A percentile compares a stretch with the other conserved stretches of the same genome.
These are phyloP conservation scores for Malacoctenus gilli DNA, from an alignment of 2,797 vertebrate species.

Conservation along the genomic window DNA sequence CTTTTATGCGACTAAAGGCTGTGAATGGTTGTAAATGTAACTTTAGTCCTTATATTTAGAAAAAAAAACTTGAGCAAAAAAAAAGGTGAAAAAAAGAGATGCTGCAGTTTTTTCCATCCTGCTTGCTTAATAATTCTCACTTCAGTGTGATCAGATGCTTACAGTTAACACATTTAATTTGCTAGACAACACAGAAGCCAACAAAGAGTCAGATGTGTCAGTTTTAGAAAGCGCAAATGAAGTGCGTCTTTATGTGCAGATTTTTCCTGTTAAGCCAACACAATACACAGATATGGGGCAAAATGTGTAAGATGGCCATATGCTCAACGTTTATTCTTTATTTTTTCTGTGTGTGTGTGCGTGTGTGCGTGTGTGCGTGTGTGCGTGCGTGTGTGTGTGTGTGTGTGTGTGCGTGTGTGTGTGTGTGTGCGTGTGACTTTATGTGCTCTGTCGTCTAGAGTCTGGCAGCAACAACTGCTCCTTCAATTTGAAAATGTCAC, in stretches of 20 bases:
- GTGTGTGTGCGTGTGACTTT: no score
- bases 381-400: no score
- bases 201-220: constrained; percentile 5
- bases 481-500: no score
- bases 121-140: constrained; percentile 8
- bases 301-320: neutral
- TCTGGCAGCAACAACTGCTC: no score
- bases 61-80: no score
- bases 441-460: no score
- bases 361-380: neutral
- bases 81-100: neutral
- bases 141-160: constrained; percentile 4
- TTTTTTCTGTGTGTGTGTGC: neutral
- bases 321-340: neutral
- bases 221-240: constrained; percentile 31
- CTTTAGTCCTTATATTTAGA: neutral
- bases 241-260: neutral
- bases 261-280: constrained; percentile 4
- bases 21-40: no score
- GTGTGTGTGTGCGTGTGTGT: neutral
- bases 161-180: constrained; percentile 7
- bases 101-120: neutral
- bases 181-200: constrained; percentile 1
- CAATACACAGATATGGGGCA: neutral
- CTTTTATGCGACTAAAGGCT: no score